These are phyloP conservation scores for Brachyrhaphis roseni DNA, from an alignment of 2,797 vertebrate genomes.

Conservation along the genomic window DNA sequence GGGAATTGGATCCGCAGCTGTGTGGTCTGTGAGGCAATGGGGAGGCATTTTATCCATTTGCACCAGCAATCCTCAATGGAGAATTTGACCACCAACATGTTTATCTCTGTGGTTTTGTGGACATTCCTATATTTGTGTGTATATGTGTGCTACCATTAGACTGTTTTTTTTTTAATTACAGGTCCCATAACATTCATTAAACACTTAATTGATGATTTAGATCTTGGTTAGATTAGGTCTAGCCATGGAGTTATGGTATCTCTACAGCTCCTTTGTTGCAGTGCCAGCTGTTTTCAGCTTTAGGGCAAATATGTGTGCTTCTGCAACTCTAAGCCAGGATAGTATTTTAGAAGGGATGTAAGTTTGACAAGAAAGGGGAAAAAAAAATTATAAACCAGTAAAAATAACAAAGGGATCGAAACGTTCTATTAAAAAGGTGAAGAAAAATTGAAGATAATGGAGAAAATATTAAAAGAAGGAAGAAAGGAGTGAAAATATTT, in stretches of 20 bases:
- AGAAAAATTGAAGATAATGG: slow-evolving; percentile 5
- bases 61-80: slow-evolving; percentile 5
- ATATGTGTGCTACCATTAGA: neutral
- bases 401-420: slow-evolving; percentile 3
- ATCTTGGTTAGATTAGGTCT: neutral
- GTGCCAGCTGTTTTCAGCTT: slow-evolving; percentile 34
- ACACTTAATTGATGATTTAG: neutral
- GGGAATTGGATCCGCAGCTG: slow-evolving; percentile 4
- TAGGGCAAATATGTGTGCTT: slow-evolving; percentile 51
- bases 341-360: slow-evolving; percentile 35
- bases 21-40: slow-evolving; percentile 8
- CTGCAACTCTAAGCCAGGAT: slow-evolving; percentile 39
- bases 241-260: neutral
- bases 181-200: neutral
- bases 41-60: slow-evolving; percentile 1
- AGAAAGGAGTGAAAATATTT: slow-evolving; percentile 19
- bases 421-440: slow-evolving; percentile 1
- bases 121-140: neutral
- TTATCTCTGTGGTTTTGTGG: slow-evolving; percentile 5
- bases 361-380: slow-evolving; percentile 15
- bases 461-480: slow-evolving; percentile 25
- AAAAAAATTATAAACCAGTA: slow-evolving; percentile 3
- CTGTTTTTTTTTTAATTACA: neutral
- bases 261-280: slow-evolving; percentile 18
- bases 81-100: slow-evolving; percentile 7